Base-by-base conservation (phyloP, 2,888 invertebrate genomes). In the Hydrotaea diabolus region DNA sequence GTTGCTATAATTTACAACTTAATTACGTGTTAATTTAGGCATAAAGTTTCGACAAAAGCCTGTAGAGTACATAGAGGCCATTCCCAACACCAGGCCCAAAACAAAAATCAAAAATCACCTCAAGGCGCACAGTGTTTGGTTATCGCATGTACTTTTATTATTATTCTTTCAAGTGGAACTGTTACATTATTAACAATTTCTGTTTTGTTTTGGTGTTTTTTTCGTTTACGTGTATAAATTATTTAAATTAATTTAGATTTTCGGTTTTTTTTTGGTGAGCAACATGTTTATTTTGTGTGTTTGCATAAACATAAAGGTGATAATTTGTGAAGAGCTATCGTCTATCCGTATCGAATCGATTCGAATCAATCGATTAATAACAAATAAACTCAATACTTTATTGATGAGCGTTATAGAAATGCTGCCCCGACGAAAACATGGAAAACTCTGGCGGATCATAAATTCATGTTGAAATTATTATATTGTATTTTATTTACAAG, bases 101-200 rank as follows among this genome's bases (percentile, higher is more conserved):
- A 13, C 49, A 49, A n/a, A 21, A 5, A 17, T 11, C 19, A 53
- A 53, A 53, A n/a, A 53, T 53, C 17, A 53, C 11, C 1, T 53
- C 55, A 55, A 8, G 55, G 21, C 19, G 23, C 21, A 21, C 53
- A n/a, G 23, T 55, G 5, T 3, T 21, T 55, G 3, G 19, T 55
- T 55, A n/a, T n/a, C n/a, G n/a, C n/a, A n/a, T n/a, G n/a, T n/a
- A n/a, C n/a, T n/a, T n/a, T n/a, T n/a, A 55, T 17, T 55, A 21
- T 55, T 55, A 31, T 55, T 21, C 21, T 9, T 55, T 21, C 21
- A 21, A 55, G 1, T n/a, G 49, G 49, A 49, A 49, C 21, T 55
- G 55, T 55, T 55, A 21, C n/a, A 55, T n/a, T 21, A 55, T 55
- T 55, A 55, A 55, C 21, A 55, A 55, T 55, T 55, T 55, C 21